Evolutionary conservation across 2,113 vertebrate species (phyloP), one percentile per base, ranked within the genome.

Genomic region (Elephantulus edwardii): DNA sequence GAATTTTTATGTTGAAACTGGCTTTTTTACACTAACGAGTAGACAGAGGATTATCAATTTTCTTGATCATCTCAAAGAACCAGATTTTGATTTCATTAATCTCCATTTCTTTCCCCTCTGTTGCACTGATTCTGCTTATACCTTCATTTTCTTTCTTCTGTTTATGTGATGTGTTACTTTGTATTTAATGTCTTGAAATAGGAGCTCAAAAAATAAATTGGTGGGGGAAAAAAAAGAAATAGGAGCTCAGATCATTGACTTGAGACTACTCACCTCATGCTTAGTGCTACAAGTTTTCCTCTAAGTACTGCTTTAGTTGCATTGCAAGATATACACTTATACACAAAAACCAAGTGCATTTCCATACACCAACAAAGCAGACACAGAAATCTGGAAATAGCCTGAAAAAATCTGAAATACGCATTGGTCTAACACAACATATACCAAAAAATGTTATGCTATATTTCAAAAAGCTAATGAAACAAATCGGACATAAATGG

Each of bases 131-230:
- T 64, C 72, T 83, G 8, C 2, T 48, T 48, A 16, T 50, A 17
- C 7, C n/a, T 83, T 71, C n/a, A n/a, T 81, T 46, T 85, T 58
- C 44, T 92, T 54, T 33, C 66, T 81, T 80, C 48, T 95, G 58
- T 48, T 44, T 48, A 56, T 72, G 88, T 54, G n/a, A 44, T 70
- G 78, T 78, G 22, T 16, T 83, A 19, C 62, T 50, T 42, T 81
- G 68, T 75, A 81, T 74, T 30, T 72, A 48, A 17, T 76, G 76
- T 77, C 44, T 82, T 66, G n/a, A 84, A 77, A 20, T 42, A 3
- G 79, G 72, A 91, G 28, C 62, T 28, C 33, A 70, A 19, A 17
- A n/a, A n/a, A n/a, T n/a, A n/a, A n/a, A n/a, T n/a, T n/a, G n/a
- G n/a, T n/a, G n/a, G n/a, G n/a, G n/a, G n/a, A n/a, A n/a, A n/a